A percentile compares a stretch with the other conserved stretches of the same genome.
These are phyloP conservation scores for Ypsolopha sequella DNA, from an alignment of 2,888 invertebrate species.

Conservation along the genomic window DNA sequence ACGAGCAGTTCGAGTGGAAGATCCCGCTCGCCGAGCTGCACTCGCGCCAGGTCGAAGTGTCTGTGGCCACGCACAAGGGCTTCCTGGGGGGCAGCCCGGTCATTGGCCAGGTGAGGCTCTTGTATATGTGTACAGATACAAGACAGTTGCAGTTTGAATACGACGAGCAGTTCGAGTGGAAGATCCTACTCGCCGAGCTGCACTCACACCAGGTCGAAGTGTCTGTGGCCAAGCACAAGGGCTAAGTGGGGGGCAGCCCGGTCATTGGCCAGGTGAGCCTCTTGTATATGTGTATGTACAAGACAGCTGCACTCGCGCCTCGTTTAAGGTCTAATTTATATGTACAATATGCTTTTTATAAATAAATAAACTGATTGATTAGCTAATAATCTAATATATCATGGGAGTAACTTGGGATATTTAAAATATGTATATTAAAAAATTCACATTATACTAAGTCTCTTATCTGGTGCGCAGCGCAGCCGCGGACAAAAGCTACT, in stretches of 20 bases:
- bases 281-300: not conserved
- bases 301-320: too few relatives aligned
- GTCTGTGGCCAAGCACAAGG: conserved; percentile 91
- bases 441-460: too few relatives aligned
- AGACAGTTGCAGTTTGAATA: not conserved
- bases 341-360: too few relatives aligned
- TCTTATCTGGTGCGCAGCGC: too few relatives aligned
- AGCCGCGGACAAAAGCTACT: not conserved
- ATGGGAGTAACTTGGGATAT: too few relatives aligned
- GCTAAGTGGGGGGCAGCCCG: conserved; percentile 85
- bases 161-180: conserved; percentile 92
- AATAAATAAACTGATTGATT: too few relatives aligned
- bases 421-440: too few relatives aligned
- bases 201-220: conserved; percentile 84
- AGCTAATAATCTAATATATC: too few relatives aligned
- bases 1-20: conserved; percentile 91
- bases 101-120: conserved; percentile 78
- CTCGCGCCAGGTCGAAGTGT: conserved; percentile 84
- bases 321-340: too few relatives aligned
- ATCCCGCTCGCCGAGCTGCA: conserved; percentile 86
- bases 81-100: conserved; percentile 86
- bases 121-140: not conserved
- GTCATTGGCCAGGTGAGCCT: conserved; percentile 81
- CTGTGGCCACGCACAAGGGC: conserved; percentile 91
- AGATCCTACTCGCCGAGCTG: conserved; percentile 89